These are phyloP conservation scores for Willowsia nigromaculata DNA, from an alignment of 2,888 invertebrate species.

Conservation along the genomic window DNA sequence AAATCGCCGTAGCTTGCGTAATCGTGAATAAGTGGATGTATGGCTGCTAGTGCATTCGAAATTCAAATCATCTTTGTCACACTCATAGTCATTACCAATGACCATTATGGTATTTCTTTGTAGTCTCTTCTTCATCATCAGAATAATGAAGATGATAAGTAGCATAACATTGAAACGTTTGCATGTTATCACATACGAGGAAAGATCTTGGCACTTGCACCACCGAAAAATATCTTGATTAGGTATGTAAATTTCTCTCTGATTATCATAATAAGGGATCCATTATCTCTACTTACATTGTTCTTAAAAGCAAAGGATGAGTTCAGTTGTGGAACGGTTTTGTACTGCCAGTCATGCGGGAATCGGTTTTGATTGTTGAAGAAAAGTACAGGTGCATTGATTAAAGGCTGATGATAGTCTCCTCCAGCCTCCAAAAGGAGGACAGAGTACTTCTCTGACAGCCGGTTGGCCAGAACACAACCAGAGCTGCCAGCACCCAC, in stretches of 20 bases:
- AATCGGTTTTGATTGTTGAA: constrained; percentile 74
- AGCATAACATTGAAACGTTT: not conserved
- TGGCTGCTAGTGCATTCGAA: not conserved
- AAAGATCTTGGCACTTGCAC: not conserved
- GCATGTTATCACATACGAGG: not conserved
- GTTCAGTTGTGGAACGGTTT: constrained; percentile 72
- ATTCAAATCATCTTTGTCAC: not conserved
- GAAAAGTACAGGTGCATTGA: constrained; percentile 71
- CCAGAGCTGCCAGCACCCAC: constrained; percentile 73
- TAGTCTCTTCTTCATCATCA: not conserved
- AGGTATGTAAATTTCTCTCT: not conserved
- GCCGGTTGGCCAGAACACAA: constrained; percentile 71
- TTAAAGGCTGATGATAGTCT: constrained; percentile 68
- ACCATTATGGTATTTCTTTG: constrained; percentile 2
- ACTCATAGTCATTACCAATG: constrained; percentile 37
- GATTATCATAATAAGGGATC: no score
- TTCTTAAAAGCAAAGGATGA: constrained; percentile 72
- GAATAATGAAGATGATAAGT: not conserved
- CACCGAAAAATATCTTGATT: not conserved
- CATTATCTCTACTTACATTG: constrained; percentile 62
- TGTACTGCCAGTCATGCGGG: constrained; percentile 73
- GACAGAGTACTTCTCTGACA: constrained; percentile 73
- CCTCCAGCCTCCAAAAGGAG: constrained; percentile 74
- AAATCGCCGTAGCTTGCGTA: not conserved
- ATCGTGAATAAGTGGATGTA: not conserved